Evolutionary conservation across 2,113 vertebrate species (phyloP).

Genomic region (Cyanistes caeruleus): DNA sequence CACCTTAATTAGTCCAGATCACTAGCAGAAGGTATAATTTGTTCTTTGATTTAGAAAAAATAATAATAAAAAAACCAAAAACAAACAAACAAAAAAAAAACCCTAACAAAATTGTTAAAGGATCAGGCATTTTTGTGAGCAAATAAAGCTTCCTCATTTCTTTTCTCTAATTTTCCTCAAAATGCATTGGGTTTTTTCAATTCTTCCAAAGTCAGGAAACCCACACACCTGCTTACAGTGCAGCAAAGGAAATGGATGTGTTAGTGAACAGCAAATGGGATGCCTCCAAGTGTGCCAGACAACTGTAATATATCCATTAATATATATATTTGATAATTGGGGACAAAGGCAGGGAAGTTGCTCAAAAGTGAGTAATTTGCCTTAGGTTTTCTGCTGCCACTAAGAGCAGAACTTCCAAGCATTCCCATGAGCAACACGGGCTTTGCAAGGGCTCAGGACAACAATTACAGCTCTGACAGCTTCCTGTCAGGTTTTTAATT

Average conservation of each 20-base stretch:
- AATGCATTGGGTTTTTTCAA: neutral
- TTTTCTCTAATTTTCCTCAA: neutral
- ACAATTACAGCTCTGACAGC: conserved; percentile 5
- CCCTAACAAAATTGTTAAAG: neutral
- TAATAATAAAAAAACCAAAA: too few species aligned
- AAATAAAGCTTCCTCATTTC: accelerated
- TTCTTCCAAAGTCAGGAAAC: neutral
- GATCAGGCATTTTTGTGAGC: neutral
- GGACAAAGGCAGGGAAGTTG: neutral
- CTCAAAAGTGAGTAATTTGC: neutral
- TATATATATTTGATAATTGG: accelerated
- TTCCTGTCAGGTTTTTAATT: conserved; percentile 51
- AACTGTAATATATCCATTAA: neutral
- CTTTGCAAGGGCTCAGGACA: neutral
- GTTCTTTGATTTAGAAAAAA: neutral
- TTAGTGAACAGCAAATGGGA: neutral
- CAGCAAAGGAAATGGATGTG: neutral
- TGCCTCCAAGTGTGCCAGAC: accelerated
- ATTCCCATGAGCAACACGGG: neutral
- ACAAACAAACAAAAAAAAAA: too few species aligned
- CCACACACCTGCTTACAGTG: neutral
- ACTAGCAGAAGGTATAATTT: neutral
- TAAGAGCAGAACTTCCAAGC: neutral
- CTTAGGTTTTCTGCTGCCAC: neutral
- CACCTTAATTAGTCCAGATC: neutral